Conservation (phyloP, 2,888 invertebrate species). For the Drymonia ruficornis region DNA sequence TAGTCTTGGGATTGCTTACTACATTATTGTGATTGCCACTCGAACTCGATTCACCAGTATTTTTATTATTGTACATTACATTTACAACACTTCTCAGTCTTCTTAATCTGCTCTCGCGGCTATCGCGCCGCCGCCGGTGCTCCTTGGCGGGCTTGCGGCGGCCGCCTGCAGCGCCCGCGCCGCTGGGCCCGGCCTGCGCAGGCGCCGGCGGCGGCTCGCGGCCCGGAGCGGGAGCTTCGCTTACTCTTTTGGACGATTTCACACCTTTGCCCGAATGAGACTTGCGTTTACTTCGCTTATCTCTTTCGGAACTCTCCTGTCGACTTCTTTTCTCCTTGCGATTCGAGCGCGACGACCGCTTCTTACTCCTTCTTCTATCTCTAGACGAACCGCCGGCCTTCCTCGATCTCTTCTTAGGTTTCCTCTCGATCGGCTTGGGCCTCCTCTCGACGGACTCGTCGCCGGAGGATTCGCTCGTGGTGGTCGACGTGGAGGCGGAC, state of each 20-base stretch:
- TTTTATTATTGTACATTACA: constrained; percentile 54
- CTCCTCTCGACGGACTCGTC: constrained; percentile 29
- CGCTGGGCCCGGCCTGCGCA: constrained; percentile 11
- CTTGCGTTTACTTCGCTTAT: constrained; percentile 53
- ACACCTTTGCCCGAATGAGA: constrained; percentile 64
- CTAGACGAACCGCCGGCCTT: constrained; percentile 26
- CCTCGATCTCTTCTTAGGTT: constrained; percentile 40
- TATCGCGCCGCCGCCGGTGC: constrained; percentile 30
- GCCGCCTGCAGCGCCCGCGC: constrained; percentile 24
- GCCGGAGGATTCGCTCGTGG: constrained; percentile 17
- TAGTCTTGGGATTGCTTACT: constrained; percentile 21
- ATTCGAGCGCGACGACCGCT: constrained; percentile 38
- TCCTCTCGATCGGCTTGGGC: constrained; percentile 38
- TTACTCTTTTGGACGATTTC: constrained; percentile 54
- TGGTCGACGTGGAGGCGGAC: constrained; percentile 21
- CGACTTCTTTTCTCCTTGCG: constrained; percentile 34
- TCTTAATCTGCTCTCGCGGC: constrained; percentile 53
- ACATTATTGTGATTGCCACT: constrained; percentile 36
- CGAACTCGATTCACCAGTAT: constrained; percentile 44
- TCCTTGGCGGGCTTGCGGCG: constrained; percentile 22
- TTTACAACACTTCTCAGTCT: constrained; percentile 76
- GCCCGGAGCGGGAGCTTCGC: not conserved
- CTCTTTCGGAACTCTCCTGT: constrained; percentile 28
- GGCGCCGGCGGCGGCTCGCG: constrained; percentile 2
- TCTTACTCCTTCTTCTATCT: constrained; percentile 42